A percentile compares a stretch with the other conserved stretches of the same genome.
Evolutionary conservation across 1,140 invertebrate genomes (phyloP).

Genomic region (Zelostemma sp.): DNA sequence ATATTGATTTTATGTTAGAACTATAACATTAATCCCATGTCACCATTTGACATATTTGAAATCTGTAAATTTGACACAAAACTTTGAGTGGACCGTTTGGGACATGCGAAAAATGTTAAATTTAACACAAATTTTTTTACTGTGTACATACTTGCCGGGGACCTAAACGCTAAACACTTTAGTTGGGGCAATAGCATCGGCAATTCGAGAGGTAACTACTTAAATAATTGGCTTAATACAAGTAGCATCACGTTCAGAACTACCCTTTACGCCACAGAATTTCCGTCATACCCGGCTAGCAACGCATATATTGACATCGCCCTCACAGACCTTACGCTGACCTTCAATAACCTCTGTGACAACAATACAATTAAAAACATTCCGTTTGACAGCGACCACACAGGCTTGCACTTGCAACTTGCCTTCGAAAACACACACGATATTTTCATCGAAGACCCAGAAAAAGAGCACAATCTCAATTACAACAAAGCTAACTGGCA

Average conservation of each 20-base stretch:
- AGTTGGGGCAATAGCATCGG: not conserved
- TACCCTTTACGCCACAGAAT: not conserved
- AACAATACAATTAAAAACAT: constrained; percentile 2
- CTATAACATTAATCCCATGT: no score
- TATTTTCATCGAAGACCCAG: not conserved
- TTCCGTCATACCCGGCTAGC: not conserved
- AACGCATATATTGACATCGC: constrained; percentile 13
- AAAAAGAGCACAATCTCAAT: not conserved
- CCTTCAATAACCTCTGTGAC: not conserved
- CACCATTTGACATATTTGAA: no score
- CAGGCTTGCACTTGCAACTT: not conserved
- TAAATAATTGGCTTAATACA: constrained; percentile 7
- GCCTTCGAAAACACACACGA: not conserved
- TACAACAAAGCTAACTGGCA: constrained; percentile 28
- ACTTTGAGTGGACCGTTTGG: no score
- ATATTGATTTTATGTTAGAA: no score
- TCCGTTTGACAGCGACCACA: constrained; percentile 6
- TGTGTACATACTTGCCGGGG: constrained; percentile 10
- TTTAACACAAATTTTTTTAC: no score
- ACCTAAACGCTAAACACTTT: constrained; percentile 12
- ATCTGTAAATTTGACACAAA: no score
- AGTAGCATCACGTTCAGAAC: not conserved
- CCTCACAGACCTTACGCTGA: not conserved
- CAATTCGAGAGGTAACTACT: not conserved
- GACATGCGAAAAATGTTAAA: no score